Conservation (phyloP, 1,140 invertebrate species). For the Drosophila ohnishii region DNA sequence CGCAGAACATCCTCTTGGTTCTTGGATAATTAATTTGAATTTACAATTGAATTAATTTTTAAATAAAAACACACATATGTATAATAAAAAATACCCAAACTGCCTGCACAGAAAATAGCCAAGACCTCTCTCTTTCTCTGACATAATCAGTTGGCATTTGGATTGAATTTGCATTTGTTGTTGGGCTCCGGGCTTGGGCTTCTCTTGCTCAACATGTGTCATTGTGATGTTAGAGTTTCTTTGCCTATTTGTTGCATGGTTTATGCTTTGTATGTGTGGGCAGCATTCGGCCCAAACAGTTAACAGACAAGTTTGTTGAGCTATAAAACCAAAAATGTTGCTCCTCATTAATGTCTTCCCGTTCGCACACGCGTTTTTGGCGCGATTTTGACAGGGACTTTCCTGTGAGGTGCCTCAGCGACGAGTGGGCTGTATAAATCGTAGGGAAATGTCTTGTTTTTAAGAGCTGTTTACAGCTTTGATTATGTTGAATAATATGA, state of each 20-base stretch:
- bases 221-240: constrained; percentile 29
- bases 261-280: constrained; percentile 55
- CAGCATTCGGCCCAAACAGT: constrained; percentile 20
- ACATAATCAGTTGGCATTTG: constrained; percentile 60
- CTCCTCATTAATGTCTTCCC: constrained; percentile 28
- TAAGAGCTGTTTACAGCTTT: background rate
- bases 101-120: background rate
- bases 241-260: constrained; percentile 50
- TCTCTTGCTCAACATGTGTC: constrained; percentile 48
- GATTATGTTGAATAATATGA: background rate
- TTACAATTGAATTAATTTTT: background rate
- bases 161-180: constrained; percentile 45
- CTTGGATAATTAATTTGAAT: background rate
- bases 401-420: background rate
- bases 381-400: constrained; percentile 8
- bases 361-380: constrained; percentile 2
- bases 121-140: constrained; percentile 27
- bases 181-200: background rate
- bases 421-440: background rate
- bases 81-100: background rate
- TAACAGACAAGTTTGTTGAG: constrained; percentile 58
- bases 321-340: constrained; percentile 63
- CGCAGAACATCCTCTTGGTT: too few relatives aligned
- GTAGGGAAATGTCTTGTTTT: background rate
- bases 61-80: background rate